phyloP scores from a whole-genome alignment of 2,113 vertebrate genomes.

The Pavo muticus region DNA sequence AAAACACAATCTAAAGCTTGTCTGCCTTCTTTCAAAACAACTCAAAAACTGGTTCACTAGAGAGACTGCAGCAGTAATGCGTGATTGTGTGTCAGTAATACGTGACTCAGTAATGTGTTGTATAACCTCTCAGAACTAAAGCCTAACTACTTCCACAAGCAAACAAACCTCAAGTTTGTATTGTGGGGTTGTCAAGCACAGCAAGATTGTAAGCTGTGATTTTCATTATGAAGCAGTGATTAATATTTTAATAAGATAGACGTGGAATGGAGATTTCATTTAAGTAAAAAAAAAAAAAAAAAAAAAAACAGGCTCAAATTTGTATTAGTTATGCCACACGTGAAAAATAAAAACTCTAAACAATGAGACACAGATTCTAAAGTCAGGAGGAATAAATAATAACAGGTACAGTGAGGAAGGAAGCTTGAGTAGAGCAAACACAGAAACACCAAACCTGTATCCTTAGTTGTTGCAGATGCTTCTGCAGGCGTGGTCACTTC shows the following conservation, averaged over 20 bases:
- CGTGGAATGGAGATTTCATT: constrained; percentile 13
- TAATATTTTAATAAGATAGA: background rate
- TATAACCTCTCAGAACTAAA: background rate
- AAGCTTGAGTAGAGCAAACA: background rate
- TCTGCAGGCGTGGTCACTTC: background rate
- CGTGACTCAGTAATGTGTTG: background rate
- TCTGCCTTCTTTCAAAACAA: background rate
- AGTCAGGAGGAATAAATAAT: background rate
- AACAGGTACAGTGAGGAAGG: background rate
- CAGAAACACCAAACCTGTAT: background rate
- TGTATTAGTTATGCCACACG: background rate
- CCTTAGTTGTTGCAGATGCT: background rate
- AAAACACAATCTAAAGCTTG: background rate
- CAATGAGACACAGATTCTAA: background rate
- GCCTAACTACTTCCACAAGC: background rate
- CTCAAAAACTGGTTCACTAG: background rate
- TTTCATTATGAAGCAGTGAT: background rate
- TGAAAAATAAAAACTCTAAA: background rate
- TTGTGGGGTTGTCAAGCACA: background rate
- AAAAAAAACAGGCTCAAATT: background rate
- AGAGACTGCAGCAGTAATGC: background rate
- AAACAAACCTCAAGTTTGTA: background rate
- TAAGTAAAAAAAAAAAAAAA: background rate
- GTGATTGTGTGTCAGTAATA: background rate
- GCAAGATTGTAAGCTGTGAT: background rate